phyloP scores from a whole-genome alignment of 2,797 vertebrate species.

The Hemitrygon akajei region DNA sequence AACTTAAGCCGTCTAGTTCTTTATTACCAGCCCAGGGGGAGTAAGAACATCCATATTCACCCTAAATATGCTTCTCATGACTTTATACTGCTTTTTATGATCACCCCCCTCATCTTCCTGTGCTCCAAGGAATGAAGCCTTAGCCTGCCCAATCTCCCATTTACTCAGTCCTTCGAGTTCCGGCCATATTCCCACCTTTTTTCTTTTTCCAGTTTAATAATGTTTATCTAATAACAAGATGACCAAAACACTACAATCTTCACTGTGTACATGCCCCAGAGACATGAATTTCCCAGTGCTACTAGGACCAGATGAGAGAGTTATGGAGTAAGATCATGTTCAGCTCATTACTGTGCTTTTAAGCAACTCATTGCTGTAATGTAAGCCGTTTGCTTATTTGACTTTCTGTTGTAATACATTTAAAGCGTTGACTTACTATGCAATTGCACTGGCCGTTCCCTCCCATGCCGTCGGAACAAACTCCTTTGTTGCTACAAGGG shows the following conservation, averaged over 20 bases:
- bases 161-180: no score
- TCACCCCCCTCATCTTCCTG: no score
- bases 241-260: no score
- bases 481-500: constrained; percentile 68
- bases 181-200: no score
- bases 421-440: constrained; percentile 53
- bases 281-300: not conserved
- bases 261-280: not conserved
- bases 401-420: not conserved
- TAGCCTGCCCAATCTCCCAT: not conserved
- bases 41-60: no score
- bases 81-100: no score
- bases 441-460: constrained; percentile 80
- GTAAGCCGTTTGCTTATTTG: not conserved
- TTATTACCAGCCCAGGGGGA: no score
- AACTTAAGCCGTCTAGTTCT: no score
- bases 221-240: no score
- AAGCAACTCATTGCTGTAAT: not conserved
- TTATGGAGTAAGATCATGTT: not conserved
- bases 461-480: constrained; percentile 69
- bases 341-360: not conserved
- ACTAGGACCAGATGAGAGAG: not conserved
- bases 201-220: no score
- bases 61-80: no score
- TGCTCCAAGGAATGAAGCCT: no score